Base-by-base conservation (phyloP, 2,113 vertebrate genomes). In the Ursus arctos region DNA sequence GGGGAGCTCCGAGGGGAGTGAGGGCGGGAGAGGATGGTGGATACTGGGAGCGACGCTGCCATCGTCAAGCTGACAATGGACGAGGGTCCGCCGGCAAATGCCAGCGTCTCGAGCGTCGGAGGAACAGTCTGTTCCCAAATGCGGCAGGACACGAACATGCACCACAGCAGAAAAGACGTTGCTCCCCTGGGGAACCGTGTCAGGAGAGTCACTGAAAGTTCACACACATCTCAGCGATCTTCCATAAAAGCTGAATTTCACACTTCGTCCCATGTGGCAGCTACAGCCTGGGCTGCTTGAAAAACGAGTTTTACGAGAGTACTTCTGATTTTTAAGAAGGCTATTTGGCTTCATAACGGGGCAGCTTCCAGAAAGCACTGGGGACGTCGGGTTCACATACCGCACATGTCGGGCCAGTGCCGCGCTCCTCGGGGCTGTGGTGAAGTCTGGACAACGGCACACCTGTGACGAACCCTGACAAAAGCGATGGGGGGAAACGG, bases 191-290 rank as follows among this genome's bases (percentile, higher is more conserved):
- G 97, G 98, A 98, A 80, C 88, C 96, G 88, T 71, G 96, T 49
- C 14, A 31, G 51, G 88, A 63, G 69, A 97, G 98, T 99, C 98
- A 98, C 95, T 6, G 74, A 97, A 94, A 98, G 98, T 98, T 98
- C 98, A 98, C 11, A 51, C 87, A 43, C 83, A 97, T 97, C 98
- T 93, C 74, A 88, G 92, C 69, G 84, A 93, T 94, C 91, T 89
- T 98, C 97, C 98, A 94, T 97, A 98, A 98, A 98, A 98, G 97
- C 97, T 65, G 40, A 89, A 94, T 88, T 98, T 98, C 96, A 95
- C 98, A 97, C 98, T 98, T 97, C 2, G 88, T 98, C 96, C 96
- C 4, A 3, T 96, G 97, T 28, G 26, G 97, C 94, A 98, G 90
- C 96, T 92, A 83, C 96, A 98, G 97, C 89, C 96, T 91, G 57